Conservation (phyloP, 2,797 vertebrate species). For the Harpagifer antarcticus region DNA sequence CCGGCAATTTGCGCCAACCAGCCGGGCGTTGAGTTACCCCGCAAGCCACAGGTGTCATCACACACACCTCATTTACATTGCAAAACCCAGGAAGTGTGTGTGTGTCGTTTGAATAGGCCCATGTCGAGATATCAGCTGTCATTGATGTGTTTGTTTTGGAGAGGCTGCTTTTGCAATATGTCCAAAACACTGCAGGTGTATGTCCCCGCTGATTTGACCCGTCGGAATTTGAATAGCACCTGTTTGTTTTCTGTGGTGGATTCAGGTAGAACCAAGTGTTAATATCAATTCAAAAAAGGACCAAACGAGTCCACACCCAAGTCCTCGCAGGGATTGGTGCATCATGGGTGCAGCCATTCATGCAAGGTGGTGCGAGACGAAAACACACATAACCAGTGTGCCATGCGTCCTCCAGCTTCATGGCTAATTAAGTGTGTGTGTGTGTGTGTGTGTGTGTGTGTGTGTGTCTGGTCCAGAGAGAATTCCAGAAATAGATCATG, state of each 20-base stretch:
- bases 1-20: constrained; percentile 56
- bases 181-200: constrained; percentile 16
- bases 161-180: constrained; percentile 24
- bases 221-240: constrained; percentile 37
- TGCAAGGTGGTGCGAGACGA: constrained; percentile 61
- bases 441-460: constrained; percentile 39
- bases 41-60: constrained; percentile 72
- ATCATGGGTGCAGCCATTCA: constrained; percentile 44
- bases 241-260: constrained; percentile 12
- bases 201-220: background rate
- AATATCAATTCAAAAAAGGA: constrained; percentile 32
- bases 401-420: constrained; percentile 62
- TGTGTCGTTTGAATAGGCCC: constrained; percentile 66
- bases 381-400: constrained; percentile 37
- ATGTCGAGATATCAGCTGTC: constrained; percentile 54
- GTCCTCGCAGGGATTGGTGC: constrained; percentile 51
- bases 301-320: constrained; percentile 52
- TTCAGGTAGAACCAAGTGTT: constrained; percentile 36
- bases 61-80: constrained; percentile 70
- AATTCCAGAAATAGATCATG: constrained; percentile 79
- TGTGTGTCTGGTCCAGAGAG: constrained; percentile 69
- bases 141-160: constrained; percentile 50
- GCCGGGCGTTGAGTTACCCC: constrained; percentile 55
- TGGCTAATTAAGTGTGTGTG: constrained; percentile 71
- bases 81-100: constrained; percentile 54